Base-by-base conservation (phyloP, 2,888 invertebrate genomes). In the Lutraria lutraria region DNA sequence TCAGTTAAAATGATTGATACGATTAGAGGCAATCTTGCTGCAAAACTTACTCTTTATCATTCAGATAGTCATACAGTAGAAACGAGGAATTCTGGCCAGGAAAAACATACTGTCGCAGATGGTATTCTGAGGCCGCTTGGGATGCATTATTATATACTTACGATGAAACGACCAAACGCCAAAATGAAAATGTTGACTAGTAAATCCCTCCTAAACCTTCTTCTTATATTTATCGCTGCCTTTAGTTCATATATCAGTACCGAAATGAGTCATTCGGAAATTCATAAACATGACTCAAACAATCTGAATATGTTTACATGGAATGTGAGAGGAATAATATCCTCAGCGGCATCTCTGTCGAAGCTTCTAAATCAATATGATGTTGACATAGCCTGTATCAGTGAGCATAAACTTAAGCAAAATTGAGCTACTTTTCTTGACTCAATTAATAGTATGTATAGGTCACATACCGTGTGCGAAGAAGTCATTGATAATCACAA, bases 71-170 rank as follows among this genome's bases (percentile, higher is more conserved):
- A 79, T 21, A 29, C 15, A 19, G 79, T 79, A 34, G 79, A 79
- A n/a, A 43, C 6, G 15, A 79, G 63, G 21, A n/a, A n/a, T 63
- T 63, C 63, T 63, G 63, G 63, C 63, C 63, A 21, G 21, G 10
- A 13, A 31, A n/a, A n/a, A n/a, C n/a, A n/a, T n/a, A n/a, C n/a
- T n/a, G n/a, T n/a, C n/a, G n/a, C n/a, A n/a, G n/a, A 13, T 79
- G 79, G 79, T 79, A 79, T n/a, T 79, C 79, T 43, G 79, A 34
- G 79, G 31, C 79, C 31, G 43, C 31, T 43, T 79, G 79, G 79
- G n/a, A 21, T n/a, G 63, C 63, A 15, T 63, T 63, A n/a, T 63
- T 63, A 63, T 21, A 63, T n/a, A 63, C 63, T 15, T 15, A 63
- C 63, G n/a, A 63, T 63, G 63, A 63, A 54, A 54, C 54, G 54